phyloP scores from a whole-genome alignment of 23 tunicate species.

The Styela plicata region DNA sequence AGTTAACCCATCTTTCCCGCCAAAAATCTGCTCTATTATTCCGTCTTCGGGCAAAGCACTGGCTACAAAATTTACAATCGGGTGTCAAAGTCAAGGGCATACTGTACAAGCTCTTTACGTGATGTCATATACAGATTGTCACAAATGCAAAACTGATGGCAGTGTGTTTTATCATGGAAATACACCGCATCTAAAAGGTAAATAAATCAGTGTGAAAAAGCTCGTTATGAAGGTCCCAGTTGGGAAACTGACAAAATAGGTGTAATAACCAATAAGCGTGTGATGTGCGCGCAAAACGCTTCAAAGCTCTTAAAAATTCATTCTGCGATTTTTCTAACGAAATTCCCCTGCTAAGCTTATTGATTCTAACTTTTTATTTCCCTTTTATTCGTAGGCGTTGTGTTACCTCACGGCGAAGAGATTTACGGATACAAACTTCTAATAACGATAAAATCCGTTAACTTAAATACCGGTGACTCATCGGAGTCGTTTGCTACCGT shows the following conservation, averaged over 20 bases:
- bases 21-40: neutral
- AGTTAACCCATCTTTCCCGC: neutral
- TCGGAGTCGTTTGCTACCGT: neutral
- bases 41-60: neutral
- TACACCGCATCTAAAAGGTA: neutral
- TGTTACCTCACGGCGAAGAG: constrained; percentile 4
- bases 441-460: neutral
- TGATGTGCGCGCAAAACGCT: too few relatives aligned
- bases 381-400: neutral
- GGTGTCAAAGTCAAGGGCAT: neutral
- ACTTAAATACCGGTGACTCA: neutral
- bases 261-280: too few relatives aligned
- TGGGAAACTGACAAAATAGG: too few relatives aligned
- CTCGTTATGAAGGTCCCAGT: too few relatives aligned
- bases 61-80: neutral
- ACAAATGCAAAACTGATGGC: neutral
- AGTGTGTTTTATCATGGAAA: neutral
- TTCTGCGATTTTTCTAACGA: neutral
- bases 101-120: neutral
- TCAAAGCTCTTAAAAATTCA: too few relatives aligned
- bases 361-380: neutral
- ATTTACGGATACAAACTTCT: constrained; percentile 1
- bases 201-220: neutral
- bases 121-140: neutral
- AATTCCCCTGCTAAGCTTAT: neutral